Evolutionary conservation across 2,888 invertebrate species (phyloP).

Genomic region (Drosophila hamatofila): DNA sequence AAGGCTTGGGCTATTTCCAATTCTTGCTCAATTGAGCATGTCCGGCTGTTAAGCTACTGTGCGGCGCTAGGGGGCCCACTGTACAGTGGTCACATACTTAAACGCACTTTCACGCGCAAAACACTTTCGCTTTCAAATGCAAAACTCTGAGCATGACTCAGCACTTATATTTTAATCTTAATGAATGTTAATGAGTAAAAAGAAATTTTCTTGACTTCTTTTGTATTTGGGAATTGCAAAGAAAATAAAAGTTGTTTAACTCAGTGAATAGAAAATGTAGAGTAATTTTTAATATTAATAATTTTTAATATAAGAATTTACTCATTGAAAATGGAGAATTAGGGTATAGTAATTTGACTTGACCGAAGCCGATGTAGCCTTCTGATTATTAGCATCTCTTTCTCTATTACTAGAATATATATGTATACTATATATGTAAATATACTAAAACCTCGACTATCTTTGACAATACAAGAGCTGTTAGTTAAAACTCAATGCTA

Average conservation of each 20-base stretch:
- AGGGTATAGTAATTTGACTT: not conserved
- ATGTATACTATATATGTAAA: too few species aligned
- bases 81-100: constrained; percentile 24
- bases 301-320: not conserved
- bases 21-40: constrained; percentile 50
- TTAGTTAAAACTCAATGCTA: too few species aligned
- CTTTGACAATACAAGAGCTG: too few species aligned
- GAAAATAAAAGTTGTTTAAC: not conserved
- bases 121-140: constrained; percentile 74
- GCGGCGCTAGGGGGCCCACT: not conserved
- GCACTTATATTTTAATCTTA: constrained; percentile 12
- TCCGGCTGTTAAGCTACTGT: not conserved
- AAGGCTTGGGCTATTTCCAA: constrained; percentile 11
- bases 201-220: not conserved
- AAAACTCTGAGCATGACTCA: constrained; percentile 36
- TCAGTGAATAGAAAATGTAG: not conserved
- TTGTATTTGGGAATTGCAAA: not conserved
- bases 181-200: constrained; percentile 13
- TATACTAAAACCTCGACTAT: too few species aligned
- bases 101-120: constrained; percentile 55
- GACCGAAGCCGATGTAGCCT: too few species aligned
- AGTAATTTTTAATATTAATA: not conserved
- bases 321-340: not conserved
- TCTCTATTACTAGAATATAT: too few species aligned
- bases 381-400: too few species aligned